Base-by-base conservation (phyloP, 1,140 invertebrate species). In the Pinna nobilis region DNA sequence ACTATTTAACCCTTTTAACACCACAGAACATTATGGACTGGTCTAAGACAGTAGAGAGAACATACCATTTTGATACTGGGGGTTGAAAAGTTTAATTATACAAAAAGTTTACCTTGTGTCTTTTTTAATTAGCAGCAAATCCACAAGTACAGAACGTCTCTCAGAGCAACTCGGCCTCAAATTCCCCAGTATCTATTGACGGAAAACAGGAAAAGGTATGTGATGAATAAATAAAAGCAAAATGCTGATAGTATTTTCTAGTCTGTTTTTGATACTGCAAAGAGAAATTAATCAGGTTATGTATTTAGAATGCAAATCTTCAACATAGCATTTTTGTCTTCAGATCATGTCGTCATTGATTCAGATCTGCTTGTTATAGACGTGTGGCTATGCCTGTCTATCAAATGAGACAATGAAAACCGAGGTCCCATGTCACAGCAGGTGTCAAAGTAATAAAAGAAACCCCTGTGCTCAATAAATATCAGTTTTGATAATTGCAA, bases 131-230 rank as follows among this genome's bases (percentile, higher is more conserved):
- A 23, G 57, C 59, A 63, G 53, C 33, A 15, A 79, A 79, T 30
- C 81, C 81, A 0, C 70, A 69, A 35, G 44, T 82, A n/a, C 35
- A 74, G 23, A 60, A 32, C 37, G 59, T 78, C 30, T 20, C 68
- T 30, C 78, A 80, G 66, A 41, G 63, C 1, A 61, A 49, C 20
- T 69, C 78, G 18, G 69, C 70, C 11, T 76, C 78, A 23, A 80
- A 70, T 44, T 80, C 78, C 0, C 81, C 81, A n/a, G 51, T 63
- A 1, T 59, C 68, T 15, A 13, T n/a, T 4, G 81, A 78, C 15
- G 69, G 57, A 3, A 82, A 77, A 67, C 44, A 64, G 20, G 78
- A 78, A 51, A 82, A 82, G 78, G 80, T 80, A 67, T n/a, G 35
- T 15, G 20, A 63, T 23, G 33, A 23, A 32, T 55, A 20, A 57